Conservation (phyloP, 2,888 invertebrate genomes). For the Andrena hattorfiana region DNA sequence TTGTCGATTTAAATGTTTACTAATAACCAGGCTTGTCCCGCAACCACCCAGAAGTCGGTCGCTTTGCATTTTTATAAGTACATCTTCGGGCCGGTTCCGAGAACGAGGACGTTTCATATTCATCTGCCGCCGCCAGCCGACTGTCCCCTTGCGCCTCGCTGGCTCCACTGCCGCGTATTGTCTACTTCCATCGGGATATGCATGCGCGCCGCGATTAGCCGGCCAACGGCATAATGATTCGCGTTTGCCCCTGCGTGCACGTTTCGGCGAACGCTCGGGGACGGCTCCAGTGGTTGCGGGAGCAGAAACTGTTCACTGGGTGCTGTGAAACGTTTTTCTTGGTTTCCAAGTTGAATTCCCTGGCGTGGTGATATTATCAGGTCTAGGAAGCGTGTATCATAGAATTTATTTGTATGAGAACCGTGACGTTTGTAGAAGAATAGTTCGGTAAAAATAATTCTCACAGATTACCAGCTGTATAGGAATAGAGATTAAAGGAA, state of each 20-base stretch:
- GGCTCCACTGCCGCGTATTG: slow-evolving; percentile 57
- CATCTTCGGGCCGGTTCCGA: slow-evolving; percentile 77
- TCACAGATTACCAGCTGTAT: too few relatives aligned
- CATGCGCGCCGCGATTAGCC: slow-evolving; percentile 62
- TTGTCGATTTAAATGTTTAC: slow-evolving; percentile 85
- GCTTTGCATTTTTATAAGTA: slow-evolving; percentile 85
- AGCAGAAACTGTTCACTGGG: neutral
- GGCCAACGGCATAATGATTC: slow-evolving; percentile 57
- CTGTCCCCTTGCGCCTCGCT: slow-evolving; percentile 14
- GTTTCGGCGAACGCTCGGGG: neutral
- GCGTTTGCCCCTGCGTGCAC: neutral
- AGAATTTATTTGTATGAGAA: too few relatives aligned
- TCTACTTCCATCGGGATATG: slow-evolving; percentile 51
- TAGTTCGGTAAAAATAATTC: too few relatives aligned
- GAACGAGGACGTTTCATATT: slow-evolving; percentile 82
- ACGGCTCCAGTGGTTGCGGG: neutral
- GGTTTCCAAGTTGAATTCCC: too few relatives aligned
- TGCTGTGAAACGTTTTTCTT: neutral
- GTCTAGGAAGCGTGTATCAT: too few relatives aligned
- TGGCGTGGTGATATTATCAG: too few relatives aligned
- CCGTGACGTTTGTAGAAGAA: too few relatives aligned
- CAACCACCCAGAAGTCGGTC: slow-evolving; percentile 84
- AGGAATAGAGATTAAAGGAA: too few relatives aligned
- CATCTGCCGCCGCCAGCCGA: slow-evolving; percentile 68
- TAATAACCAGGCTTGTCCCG: slow-evolving; percentile 85